Conservation (phyloP, 92 coral and sea anemone species). For the Porites lobata region DNA sequence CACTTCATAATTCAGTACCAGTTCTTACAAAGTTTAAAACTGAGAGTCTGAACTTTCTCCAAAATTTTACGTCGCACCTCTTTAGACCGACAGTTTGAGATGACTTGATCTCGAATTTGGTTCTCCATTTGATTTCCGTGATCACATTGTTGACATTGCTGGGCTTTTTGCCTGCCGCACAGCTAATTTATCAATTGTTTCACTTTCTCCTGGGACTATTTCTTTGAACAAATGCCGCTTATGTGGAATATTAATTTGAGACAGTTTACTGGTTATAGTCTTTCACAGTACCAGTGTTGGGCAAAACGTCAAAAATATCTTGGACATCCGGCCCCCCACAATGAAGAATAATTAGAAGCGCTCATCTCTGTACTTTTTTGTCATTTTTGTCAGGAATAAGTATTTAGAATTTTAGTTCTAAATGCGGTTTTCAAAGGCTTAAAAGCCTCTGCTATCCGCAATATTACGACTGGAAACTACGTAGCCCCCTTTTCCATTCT, state of each 20-base stretch:
- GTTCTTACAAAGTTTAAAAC: conserved; percentile 24
- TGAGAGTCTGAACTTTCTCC: conserved; percentile 48
- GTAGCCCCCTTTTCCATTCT: neutral
- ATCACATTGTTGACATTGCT: conserved; percentile 14
- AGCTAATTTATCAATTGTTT: neutral
- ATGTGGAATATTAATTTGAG: conserved; percentile 25
- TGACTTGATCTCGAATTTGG: conserved; percentile 52
- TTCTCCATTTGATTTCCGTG: conserved; percentile 38
- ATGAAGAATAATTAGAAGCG: conserved; percentile 24
- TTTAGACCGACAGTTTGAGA: conserved; percentile 55
- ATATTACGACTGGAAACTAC: neutral
- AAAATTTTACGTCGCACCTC: conserved; percentile 51
- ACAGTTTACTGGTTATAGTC: conserved; percentile 40
- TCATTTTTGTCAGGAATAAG: neutral
- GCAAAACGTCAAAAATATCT: conserved; percentile 15
- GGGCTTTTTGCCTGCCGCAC: neutral
- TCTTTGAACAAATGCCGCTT: conserved; percentile 33
- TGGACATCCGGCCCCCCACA: conserved; percentile 29
- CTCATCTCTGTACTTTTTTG: conserved; percentile 15
- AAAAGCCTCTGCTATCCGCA: neutral
- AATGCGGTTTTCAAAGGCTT: too few relatives aligned
- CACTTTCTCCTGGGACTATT: neutral
- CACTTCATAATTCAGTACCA: conserved; percentile 34
- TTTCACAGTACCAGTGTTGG: neutral
- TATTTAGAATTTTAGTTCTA: too few relatives aligned